Conservation (phyloP, 1,140 invertebrate genomes). For the Brachionus paranguensis region DNA sequence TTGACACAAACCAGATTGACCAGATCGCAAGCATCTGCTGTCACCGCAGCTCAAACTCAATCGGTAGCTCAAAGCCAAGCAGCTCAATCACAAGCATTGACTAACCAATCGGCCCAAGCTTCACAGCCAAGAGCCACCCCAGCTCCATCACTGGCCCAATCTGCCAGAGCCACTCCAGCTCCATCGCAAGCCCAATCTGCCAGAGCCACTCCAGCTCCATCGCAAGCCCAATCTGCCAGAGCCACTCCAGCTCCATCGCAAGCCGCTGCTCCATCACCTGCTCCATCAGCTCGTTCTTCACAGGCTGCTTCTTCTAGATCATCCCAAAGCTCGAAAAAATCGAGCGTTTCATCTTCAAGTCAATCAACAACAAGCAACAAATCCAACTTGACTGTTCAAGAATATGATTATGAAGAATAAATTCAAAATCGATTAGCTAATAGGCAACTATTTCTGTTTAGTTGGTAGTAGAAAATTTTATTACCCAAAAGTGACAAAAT, state of each 20-base stretch:
- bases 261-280: background rate
- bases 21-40: background rate
- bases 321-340: background rate
- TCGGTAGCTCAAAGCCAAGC: background rate
- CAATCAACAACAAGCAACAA: background rate
- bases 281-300: background rate
- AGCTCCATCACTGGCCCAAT: background rate
- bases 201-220: background rate
- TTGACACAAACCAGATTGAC: background rate
- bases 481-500: background rate
- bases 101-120: background rate
- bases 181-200: background rate
- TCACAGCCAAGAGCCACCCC: background rate
- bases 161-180: background rate
- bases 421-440: background rate
- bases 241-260: background rate
- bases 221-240: background rate
- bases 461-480: background rate
- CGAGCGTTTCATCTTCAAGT: background rate
- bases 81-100: background rate
- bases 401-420: background rate
- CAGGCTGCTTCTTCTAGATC: background rate
- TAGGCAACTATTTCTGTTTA: background rate
- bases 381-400: constrained; percentile 19
- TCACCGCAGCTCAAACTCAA: background rate